phyloP scores from a whole-genome alignment of 2,113 vertebrate species.

The Myodes glareolus region DNA sequence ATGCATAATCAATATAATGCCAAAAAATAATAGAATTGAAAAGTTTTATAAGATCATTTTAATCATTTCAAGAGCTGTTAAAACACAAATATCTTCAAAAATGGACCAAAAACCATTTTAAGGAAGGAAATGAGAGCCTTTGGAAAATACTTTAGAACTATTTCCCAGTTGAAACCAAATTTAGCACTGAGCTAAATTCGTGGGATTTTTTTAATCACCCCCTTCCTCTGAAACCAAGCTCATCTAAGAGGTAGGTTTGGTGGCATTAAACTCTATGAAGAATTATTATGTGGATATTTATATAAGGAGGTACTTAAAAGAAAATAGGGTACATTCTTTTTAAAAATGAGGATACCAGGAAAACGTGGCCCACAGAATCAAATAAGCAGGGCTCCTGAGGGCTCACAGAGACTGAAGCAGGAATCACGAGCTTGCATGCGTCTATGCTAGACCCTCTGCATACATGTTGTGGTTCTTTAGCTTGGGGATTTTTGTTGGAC shows the following conservation, averaged over 20 bases:
- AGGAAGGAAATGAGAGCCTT: not conserved
- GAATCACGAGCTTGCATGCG: not conserved
- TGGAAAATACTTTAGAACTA: not conserved
- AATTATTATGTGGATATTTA: conserved; percentile 29
- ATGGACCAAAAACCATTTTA: not conserved
- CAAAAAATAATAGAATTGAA: not conserved
- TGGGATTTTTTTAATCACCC: not conserved
- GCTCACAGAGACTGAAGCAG: not conserved
- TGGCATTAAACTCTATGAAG: not conserved
- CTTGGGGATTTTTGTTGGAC: not conserved
- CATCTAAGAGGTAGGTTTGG: conserved; percentile 11
- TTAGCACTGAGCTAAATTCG: conserved; percentile 38
- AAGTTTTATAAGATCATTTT: conserved; percentile 12
- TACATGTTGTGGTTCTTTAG: not conserved
- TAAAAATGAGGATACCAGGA: not conserved
- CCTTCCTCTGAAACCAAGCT: conserved; percentile 40
- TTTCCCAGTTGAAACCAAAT: not conserved
- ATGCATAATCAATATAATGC: not conserved
- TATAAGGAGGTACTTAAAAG: not conserved
- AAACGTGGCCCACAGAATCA: not conserved
- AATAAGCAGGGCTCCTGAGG: not conserved
- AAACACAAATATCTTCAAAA: not conserved
- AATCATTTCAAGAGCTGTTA: not conserved
- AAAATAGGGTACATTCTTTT: not conserved
- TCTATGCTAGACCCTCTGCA: not conserved